phyloP scores from a whole-genome alignment of 2,888 invertebrate species.

The Plebejus argus region DNA sequence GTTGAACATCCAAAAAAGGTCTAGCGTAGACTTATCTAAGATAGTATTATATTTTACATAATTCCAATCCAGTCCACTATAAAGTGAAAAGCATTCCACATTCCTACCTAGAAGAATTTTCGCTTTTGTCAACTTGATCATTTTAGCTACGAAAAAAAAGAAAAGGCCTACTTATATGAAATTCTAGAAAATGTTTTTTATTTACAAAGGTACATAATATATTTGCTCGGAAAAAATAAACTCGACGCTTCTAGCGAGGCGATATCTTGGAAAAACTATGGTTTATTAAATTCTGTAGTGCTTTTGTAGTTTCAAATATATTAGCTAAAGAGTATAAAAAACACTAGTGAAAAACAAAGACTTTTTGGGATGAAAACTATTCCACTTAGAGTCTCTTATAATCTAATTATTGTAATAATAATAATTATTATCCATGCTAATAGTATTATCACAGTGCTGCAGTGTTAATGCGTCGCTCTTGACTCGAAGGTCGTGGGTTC shows the following conservation, averaged over 20 bases:
- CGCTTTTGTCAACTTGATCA: background rate
- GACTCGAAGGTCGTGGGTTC: no score
- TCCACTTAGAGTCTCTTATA: no score
- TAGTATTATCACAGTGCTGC: no score
- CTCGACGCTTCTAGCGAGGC: background rate
- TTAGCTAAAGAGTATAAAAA: background rate
- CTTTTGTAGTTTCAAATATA: background rate
- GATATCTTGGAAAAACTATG: background rate
- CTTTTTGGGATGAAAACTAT: no score
- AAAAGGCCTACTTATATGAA: background rate
- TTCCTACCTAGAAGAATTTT: background rate
- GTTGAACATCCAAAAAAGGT: no score
- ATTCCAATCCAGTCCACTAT: no score
- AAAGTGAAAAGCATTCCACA: no score
- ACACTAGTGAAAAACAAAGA: background rate
- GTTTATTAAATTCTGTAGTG: background rate
- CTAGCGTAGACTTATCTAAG: no score
- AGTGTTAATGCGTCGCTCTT: no score
- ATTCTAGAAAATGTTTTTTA: background rate
- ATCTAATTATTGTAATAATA: no score
- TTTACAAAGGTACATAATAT: background rate
- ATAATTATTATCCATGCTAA: no score
- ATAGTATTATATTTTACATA: no score
- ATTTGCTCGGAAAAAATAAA: background rate
- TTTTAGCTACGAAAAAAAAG: background rate